Conservation (phyloP, 1,140 invertebrate species). For the Ruditapes philippinarum region DNA sequence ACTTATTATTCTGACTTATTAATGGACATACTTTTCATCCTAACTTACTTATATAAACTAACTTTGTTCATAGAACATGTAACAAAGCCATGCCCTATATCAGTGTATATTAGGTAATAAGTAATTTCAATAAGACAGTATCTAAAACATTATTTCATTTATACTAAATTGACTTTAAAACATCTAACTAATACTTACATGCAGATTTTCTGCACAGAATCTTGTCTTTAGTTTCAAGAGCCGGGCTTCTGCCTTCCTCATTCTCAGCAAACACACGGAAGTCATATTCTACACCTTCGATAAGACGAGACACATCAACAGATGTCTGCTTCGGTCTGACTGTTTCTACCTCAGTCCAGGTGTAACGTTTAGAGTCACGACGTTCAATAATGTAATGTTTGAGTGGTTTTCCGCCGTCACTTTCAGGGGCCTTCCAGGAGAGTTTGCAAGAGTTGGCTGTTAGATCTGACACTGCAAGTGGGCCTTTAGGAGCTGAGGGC, state of each 20-base stretch:
- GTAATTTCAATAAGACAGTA: no score
- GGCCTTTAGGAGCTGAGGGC: slow-evolving; percentile 84
- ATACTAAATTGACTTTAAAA: no score
- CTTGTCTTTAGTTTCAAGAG: slow-evolving; percentile 91
- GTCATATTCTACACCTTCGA: slow-evolving; percentile 95
- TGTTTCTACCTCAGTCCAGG: slow-evolving; percentile 79
- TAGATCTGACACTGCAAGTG: slow-evolving; percentile 96
- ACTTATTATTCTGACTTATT: no score
- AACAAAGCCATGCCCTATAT: no score
- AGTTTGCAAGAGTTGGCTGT: slow-evolving; percentile 97
- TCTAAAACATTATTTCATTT: no score
- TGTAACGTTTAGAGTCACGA: slow-evolving; percentile 87
- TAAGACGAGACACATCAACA: slow-evolving; percentile 93
- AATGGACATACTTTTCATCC: no score
- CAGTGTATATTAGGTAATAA: no score
- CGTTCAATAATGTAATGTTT: slow-evolving; percentile 97
- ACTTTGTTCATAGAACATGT: no score
- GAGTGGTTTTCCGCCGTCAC: slow-evolving; percentile 97
- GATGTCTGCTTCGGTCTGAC: slow-evolving; percentile 69
- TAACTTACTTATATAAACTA: no score
- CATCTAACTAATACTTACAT: slow-evolving; percentile 68
- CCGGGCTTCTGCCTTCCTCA: slow-evolving; percentile 93
- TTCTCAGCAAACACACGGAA: slow-evolving; percentile 98
- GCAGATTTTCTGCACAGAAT: slow-evolving; percentile 78
- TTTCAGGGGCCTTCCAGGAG: slow-evolving; percentile 96